Conservation (phyloP, 37 sponge, comb jelly and placozoan species). For the Halichondria panicea region DNA sequence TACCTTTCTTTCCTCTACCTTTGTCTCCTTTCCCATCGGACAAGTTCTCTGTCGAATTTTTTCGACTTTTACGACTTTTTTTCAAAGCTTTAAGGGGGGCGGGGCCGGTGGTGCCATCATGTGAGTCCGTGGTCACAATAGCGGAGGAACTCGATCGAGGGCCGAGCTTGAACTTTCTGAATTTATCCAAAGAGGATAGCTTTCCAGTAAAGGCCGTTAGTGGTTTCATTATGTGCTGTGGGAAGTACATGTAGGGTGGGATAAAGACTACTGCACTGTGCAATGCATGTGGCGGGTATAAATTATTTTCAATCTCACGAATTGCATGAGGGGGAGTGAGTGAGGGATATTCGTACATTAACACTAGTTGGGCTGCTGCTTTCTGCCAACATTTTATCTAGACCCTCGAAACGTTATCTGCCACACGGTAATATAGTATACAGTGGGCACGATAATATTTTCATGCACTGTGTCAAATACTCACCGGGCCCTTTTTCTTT, state of each 20-base stretch:
- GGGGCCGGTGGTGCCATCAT: neutral
- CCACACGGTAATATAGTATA: conserved; percentile 2
- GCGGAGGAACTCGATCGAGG: neutral
- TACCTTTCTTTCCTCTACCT: neutral
- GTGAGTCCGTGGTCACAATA: too few relatives aligned
- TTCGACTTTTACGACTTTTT: conserved; percentile 6
- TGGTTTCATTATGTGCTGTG: conserved; percentile 37
- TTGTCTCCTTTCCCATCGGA: conserved; percentile 10
- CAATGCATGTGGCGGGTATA: too few relatives aligned
- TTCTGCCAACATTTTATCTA: too few relatives aligned
- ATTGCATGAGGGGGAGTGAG: too few relatives aligned
- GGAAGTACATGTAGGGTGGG: too few relatives aligned
- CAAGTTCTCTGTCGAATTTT: conserved; percentile 34
- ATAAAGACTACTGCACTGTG: too few relatives aligned
- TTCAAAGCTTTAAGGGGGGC: conserved; percentile 54
- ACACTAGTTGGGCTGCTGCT: too few relatives aligned
- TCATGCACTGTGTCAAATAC: neutral
- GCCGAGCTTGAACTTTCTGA: conserved; percentile 14
- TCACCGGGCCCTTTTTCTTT: conserved; percentile 32
- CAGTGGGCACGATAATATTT: neutral
- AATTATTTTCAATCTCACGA: too few relatives aligned
- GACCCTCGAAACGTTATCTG: too few relatives aligned
- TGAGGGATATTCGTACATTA: too few relatives aligned
- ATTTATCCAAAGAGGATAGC: neutral
- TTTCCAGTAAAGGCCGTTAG: conserved; percentile 12